Base-by-base conservation (phyloP, 2,888 invertebrate species). In the Halictus quadricinctus region DNA sequence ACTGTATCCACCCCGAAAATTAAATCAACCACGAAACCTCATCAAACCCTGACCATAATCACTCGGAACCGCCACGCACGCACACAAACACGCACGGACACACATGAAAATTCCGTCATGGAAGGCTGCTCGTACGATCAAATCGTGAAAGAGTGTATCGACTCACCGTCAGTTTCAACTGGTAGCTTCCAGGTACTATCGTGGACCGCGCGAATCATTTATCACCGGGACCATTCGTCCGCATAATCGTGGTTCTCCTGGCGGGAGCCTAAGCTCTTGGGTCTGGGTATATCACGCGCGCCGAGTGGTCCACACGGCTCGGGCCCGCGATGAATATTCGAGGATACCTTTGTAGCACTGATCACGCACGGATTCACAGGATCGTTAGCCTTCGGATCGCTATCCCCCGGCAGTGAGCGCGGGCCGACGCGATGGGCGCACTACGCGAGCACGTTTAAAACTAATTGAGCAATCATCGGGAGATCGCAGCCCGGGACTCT, bases 161-260 rank as follows among this genome's bases (percentile, higher is more conserved):
- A 90, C 93, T 93, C 91, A 93, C 93, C 93, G 93, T 92, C 90
- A 90, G 80, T 90, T 88, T 87, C 89, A 89, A 87, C 88, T 88
- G 87, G 89, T 88, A 86, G 89, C 88, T 91, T 90, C 91, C 90
- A 89, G 87, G 87, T 86, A 84, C 88, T 88, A 90, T 86, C 90
- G 90, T 90, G 88, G 88, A 70, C 86, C 89, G 87, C 91, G 92
- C 91, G 90, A 90, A 92, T 93, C 93, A 93, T 93, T 93, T 87
- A 88, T 92, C 92, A 92, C 92, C 89, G 88, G 91, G 92, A 93
- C 90, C 88, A 86, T 87, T 86, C 82, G 88, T 85, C 73, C 85
- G 70, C 82, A 84, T 88, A 86, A 88, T 83, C 76, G 87, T 80
- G 84, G 66, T 81, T 54, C 80, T 80, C 84, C 79, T 74, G 50